Evolutionary conservation across 2,888 invertebrate species (phyloP).

Genomic region (Eudasyphora cyanicolor): DNA sequence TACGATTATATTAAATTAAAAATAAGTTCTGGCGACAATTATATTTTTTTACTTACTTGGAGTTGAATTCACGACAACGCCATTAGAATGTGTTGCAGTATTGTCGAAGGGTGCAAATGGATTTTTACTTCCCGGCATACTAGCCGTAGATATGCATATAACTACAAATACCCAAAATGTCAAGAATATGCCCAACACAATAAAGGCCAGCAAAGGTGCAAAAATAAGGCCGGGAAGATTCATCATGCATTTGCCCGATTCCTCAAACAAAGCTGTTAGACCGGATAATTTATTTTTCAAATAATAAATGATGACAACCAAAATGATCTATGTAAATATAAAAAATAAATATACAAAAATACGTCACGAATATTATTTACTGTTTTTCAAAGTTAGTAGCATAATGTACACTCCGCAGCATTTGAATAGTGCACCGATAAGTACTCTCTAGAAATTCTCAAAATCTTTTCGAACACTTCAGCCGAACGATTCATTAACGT

Average conservation of each 20-base stretch:
- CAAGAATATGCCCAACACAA: slow-evolving; percentile 88
- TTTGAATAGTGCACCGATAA: no score
- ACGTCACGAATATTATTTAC: no score
- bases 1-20: slow-evolving; percentile 18
- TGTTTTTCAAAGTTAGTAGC: no score
- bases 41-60: slow-evolving; percentile 48
- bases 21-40: background rate
- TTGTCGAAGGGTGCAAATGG: slow-evolving; percentile 76
- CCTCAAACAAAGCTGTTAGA: slow-evolving; percentile 91
- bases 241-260: slow-evolving; percentile 92
- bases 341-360: no score
- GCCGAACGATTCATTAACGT: no score
- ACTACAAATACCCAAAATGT: slow-evolving; percentile 93
- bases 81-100: slow-evolving; percentile 67
- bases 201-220: slow-evolving; percentile 91
- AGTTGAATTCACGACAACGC: slow-evolving; percentile 59
- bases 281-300: slow-evolving; percentile 91
- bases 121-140: slow-evolving; percentile 83
- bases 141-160: slow-evolving; percentile 89
- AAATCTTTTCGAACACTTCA: no score
- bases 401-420: no score
- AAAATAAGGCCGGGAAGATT: slow-evolving; percentile 91
- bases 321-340: slow-evolving; percentile 87
- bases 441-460: no score
- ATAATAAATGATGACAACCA: slow-evolving; percentile 87